Evolutionary conservation across 2,888 invertebrate species (phyloP).

Genomic region (Coelinius sp.): DNA sequence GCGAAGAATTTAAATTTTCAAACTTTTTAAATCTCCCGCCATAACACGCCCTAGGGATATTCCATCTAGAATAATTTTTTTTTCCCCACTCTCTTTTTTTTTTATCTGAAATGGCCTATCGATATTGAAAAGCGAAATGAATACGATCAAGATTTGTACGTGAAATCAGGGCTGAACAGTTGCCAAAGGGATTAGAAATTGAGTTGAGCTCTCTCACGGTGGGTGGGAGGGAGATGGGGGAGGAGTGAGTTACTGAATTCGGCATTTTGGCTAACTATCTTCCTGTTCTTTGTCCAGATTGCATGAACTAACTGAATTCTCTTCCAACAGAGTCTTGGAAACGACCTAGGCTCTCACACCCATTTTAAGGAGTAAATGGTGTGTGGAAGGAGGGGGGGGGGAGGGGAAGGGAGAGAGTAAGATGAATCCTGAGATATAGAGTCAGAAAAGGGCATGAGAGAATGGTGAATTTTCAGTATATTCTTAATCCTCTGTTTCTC

Average conservation of each 20-base stretch:
- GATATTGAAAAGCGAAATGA: neutral
- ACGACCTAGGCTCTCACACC: neutral
- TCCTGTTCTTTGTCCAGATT: constrained; percentile 31
- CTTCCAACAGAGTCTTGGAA: constrained; percentile 2
- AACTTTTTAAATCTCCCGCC: neutral
- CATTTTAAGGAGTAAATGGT: neutral
- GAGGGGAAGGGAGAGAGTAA: constrained; percentile 1
- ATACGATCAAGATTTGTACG: neutral
- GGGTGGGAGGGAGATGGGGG: neutral
- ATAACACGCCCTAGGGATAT: too few species aligned
- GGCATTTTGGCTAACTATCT: constrained; percentile 36
- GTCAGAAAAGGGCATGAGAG: neutral
- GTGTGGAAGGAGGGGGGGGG: neutral
- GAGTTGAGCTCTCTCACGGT: neutral
- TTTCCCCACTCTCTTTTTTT: neutral
- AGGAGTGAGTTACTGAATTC: constrained; percentile 2
- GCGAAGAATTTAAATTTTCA: neutral
- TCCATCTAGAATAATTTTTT: neutral
- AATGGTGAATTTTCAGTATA: constrained; percentile 1
- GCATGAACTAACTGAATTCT: constrained; percentile 32
- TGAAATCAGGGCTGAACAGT: constrained; percentile 1
- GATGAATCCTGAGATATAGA: constrained; percentile 7
- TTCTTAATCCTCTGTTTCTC: neutral
- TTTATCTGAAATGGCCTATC: neutral
- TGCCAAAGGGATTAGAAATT: constrained; percentile 23